Evolutionary conservation across 2,888 invertebrate genomes (phyloP).

Genomic region (Philopedon plagiatum): DNA sequence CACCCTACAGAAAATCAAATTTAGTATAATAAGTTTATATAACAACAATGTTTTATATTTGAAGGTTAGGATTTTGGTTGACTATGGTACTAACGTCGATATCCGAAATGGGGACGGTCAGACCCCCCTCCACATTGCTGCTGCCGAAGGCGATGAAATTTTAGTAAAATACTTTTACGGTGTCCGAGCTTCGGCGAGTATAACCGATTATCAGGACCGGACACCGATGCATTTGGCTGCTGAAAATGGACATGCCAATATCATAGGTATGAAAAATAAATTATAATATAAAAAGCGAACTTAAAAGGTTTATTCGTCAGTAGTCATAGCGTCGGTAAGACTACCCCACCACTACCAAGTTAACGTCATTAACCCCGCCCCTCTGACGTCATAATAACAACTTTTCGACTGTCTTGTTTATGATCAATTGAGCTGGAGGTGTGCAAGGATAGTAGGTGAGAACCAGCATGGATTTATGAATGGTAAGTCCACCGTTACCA

Average conservation of each 20-base stretch:
- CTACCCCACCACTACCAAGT: too few relatives aligned
- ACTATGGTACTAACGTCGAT: constrained; percentile 93
- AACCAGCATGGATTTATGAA: too few relatives aligned
- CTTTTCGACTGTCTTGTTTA: too few relatives aligned
- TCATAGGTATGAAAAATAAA: constrained; percentile 74
- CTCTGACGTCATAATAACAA: too few relatives aligned
- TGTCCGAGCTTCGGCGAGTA: constrained; percentile 93
- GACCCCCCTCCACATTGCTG: constrained; percentile 95
- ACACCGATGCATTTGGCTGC: constrained; percentile 87
- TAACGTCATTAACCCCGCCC: too few relatives aligned
- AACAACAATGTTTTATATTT: constrained; percentile 12
- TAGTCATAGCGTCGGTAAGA: too few relatives aligned
- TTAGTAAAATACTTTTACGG: constrained; percentile 96
- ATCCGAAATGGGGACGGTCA: constrained; percentile 95
- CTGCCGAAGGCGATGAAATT: constrained; percentile 95
- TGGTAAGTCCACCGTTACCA: too few relatives aligned
- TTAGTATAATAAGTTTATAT: neutral
- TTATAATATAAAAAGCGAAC: too few relatives aligned
- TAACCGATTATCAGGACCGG: constrained; percentile 96
- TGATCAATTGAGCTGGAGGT: too few relatives aligned
- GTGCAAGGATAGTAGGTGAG: too few relatives aligned
- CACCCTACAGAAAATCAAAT: too few relatives aligned
- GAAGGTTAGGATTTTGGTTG: constrained; percentile 85
- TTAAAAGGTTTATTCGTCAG: too few relatives aligned
- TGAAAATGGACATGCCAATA: constrained; percentile 95